Conservation (phyloP, 2,888 invertebrate genomes). For the Caenorhabditis sp. region DNA sequence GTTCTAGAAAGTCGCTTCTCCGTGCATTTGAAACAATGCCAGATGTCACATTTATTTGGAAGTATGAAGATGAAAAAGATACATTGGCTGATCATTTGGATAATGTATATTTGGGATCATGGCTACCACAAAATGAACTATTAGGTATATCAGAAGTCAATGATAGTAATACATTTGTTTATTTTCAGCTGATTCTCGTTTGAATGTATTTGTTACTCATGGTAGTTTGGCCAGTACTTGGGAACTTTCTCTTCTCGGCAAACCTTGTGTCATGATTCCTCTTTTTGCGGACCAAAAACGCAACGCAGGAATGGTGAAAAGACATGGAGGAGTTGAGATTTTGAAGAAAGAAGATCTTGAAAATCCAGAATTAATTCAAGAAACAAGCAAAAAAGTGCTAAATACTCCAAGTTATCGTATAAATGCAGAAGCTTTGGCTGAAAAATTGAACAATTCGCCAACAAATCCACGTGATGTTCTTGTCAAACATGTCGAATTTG, state of each 20-base stretch:
- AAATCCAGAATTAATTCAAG: too few relatives aligned
- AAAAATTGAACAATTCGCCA: too few relatives aligned
- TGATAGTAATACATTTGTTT: too few relatives aligned
- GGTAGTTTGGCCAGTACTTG: slow-evolving; percentile 20
- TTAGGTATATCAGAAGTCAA: too few relatives aligned
- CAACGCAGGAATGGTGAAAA: slow-evolving; percentile 34
- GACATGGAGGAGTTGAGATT: slow-evolving; percentile 36
- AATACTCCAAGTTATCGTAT: too few relatives aligned
- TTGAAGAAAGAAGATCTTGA: too few relatives aligned
- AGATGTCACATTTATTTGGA: slow-evolving; percentile 50
- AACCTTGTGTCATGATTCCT: slow-evolving; percentile 30
- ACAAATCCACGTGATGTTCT: slow-evolving; percentile 44
- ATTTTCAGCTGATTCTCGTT: slow-evolving; percentile 1
- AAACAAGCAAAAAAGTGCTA: too few relatives aligned
- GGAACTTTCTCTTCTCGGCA: too few relatives aligned
- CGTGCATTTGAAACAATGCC: slow-evolving; percentile 31
- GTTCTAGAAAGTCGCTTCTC: slow-evolving; percentile 30
- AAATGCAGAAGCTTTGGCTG: too few relatives aligned
- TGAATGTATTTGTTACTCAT: slow-evolving; percentile 34
- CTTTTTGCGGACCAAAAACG: slow-evolving; percentile 27
- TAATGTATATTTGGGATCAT: slow-evolving; percentile 47
- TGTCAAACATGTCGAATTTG: slow-evolving; percentile 34
- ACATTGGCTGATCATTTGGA: slow-evolving; percentile 22
- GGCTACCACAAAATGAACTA: slow-evolving; percentile 56
- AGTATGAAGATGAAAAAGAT: slow-evolving; percentile 44